Evolutionary conservation across 2,113 vertebrate genomes (phyloP), one percentile per base, ranked within the genome.

Genomic region (Riparia riparia): DNA sequence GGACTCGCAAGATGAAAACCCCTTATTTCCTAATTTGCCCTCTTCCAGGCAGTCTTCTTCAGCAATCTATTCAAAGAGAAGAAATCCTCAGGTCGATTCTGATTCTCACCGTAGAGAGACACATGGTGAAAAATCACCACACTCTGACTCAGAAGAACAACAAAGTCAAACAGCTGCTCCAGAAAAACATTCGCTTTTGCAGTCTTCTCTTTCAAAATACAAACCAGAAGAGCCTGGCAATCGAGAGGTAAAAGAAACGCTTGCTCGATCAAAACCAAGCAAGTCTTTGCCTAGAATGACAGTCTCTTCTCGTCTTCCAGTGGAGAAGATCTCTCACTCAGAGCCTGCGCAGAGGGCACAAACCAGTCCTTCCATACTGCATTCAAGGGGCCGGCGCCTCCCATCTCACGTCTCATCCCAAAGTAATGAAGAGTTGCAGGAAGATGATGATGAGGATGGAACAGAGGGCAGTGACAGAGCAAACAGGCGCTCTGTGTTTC

Each of bases 21-120:
- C 97, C 2, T 93, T 97, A 41, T 60, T 92, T 24, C 80, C 78
- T n/a, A 42, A 73, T 74, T 32, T 94, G 25, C 89, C 97, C 4
- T 95, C 89, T 85, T 93, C 98, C 77, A 96, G 95, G 76, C 95
- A 97, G 76, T 94, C 95, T 18, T 93, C 93, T 89, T 91, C 95
- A 92, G 51, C 85, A 45, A 11, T 66, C 34, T 95, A 97, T 66
- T 92, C 90, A 21, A 96, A 91, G 20, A 96, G 97, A 57, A 97
- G 93, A 78, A 95, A 86, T 66, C 37, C 96, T 91, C 96, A 95
- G 64, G 63, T 96, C 1, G 83, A 93, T 57, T 10, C 82, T 68
- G 89, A 92, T 81, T 82, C 50, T 69, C 91, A 15, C 18, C 39
- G 25, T 58, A 97, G 94, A 88, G 85, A 91, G 25, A 51, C 47